A percentile compares a stretch with the other conserved stretches of the same genome.
phyloP scores from a whole-genome alignment of 2,113 vertebrate species.

The Rana temporaria region DNA sequence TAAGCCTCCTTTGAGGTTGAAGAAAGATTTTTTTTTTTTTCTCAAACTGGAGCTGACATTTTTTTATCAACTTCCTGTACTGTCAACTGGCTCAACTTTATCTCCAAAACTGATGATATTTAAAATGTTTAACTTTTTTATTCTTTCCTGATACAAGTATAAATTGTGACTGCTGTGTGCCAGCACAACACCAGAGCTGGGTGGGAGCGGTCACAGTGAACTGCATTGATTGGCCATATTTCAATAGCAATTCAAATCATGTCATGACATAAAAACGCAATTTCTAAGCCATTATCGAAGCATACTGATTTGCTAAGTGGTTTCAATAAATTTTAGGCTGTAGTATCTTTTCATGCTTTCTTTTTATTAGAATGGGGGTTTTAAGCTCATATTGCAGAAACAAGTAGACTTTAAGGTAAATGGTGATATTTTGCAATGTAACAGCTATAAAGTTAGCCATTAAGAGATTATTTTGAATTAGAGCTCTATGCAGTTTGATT shows the following conservation, averaged over 20 bases:
- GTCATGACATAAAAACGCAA: slow-evolving; percentile 50
- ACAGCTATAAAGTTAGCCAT: background rate
- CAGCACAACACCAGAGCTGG: background rate
- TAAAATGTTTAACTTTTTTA: slow-evolving; percentile 45
- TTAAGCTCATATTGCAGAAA: slow-evolving; percentile 39
- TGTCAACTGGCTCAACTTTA: no score
- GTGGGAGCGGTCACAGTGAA: slow-evolving; percentile 3
- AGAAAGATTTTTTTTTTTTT: background rate
- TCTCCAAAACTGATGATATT: background rate
- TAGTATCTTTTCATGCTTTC: slow-evolving; percentile 1
- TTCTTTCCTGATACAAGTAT: slow-evolving; percentile 9
- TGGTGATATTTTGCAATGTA: slow-evolving; percentile 22
- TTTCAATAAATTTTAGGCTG: slow-evolving; percentile 45
- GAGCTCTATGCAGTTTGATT: slow-evolving; percentile 2
- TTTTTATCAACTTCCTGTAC: no score
- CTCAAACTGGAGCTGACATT: background rate
- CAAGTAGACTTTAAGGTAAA: slow-evolving; percentile 39
- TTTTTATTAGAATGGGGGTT: slow-evolving; percentile 9
- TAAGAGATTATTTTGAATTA: slow-evolving; percentile 31
- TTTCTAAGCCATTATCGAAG: slow-evolving; percentile 55
- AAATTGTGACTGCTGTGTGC: slow-evolving; percentile 1
- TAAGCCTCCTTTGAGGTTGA: background rate
- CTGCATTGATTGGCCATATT: slow-evolving; percentile 45
- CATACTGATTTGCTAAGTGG: slow-evolving; percentile 49
- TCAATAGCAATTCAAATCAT: slow-evolving; percentile 42